Evolutionary conservation across 2,888 invertebrate genomes (phyloP), one percentile per base, ranked within the genome.

Genomic region (Machimus rusticus): DNA sequence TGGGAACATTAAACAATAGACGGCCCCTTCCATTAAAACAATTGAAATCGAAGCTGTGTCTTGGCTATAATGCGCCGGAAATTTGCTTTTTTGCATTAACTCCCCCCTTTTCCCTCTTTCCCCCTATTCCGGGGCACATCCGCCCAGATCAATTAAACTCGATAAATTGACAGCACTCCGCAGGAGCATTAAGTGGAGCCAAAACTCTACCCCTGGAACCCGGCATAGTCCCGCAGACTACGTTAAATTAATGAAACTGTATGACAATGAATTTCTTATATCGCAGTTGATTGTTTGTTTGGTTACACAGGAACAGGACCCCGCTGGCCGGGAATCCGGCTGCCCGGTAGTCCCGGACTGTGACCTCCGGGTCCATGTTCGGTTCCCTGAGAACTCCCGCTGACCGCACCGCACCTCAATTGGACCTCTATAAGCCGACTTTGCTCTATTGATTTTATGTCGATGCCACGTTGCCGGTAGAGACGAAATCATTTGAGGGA

Each of bases 251-350:
- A 51, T 81, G 51, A 81, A 81, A 28, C 28, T 81, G 51, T 55
- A 55, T 51, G 43, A 81, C 81, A 81, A 81, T 81, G 81, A 81
- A 81, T 81, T 51, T 81, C 81, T 46, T 51, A 81, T 51, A 81
- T 81, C 46, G 81, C 55, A 81, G 14, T 81, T 81, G 81, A 81
- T 81, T 81, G 81, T 81, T 81, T 81, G 55, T 28, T 55, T 46
- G 81, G 34, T 55, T 55, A 46, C 51, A 81, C 81, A 81, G 55
- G 34, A 55, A 55, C 55, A 23, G 55, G 46, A 81, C 51, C 51
- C 81, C 28, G 28, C 81, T 81, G 81, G 14, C 81, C 81, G 51
- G 5, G 16, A 31, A 51, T 66, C 66, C 66, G 57, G 23, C 23
- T 57, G 23, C 12, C 57, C 57, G 28, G 19, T 66, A 16, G 14